Conservation (phyloP, 1,140 invertebrate species). For the Lordiphosa collinella region DNA sequence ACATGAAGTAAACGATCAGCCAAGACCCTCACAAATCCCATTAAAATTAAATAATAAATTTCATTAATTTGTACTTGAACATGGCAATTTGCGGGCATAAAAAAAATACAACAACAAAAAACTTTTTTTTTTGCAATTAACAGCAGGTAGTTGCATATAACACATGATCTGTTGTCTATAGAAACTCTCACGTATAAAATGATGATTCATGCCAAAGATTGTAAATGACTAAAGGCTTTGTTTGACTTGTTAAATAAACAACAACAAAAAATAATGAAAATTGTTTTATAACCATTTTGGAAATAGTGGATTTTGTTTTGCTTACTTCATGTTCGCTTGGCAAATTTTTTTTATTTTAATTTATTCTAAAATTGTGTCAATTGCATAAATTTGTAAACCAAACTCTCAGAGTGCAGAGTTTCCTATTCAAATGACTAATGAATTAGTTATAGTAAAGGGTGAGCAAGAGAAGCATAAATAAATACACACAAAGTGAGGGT, state of each 20-base stretch:
- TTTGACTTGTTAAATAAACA: neutral
- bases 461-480: slow-evolving; percentile 13
- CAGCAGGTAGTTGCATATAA: slow-evolving; percentile 20
- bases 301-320: too few species aligned
- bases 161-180: slow-evolving; percentile 23
- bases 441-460: slow-evolving; percentile 17
- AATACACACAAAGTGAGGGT: slow-evolving; percentile 26
- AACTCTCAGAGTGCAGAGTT: slow-evolving; percentile 18
- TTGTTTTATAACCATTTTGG: too few species aligned
- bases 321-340: too few species aligned
- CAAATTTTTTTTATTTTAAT: too few species aligned
- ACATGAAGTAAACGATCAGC: neutral
- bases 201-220: slow-evolving; percentile 40
- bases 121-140: slow-evolving; percentile 38
- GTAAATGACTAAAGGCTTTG: neutral
- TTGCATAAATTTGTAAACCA: slow-evolving; percentile 38
- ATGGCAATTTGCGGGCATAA: slow-evolving; percentile 26
- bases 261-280: too few species aligned
- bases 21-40: slow-evolving; percentile 1
- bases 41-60: slow-evolving; percentile 23
- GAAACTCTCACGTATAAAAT: slow-evolving; percentile 37
- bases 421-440: slow-evolving; percentile 35
- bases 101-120: slow-evolving; percentile 23
- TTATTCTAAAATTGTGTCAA: slow-evolving; percentile 13
- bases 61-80: slow-evolving; percentile 34